phyloP scores from a whole-genome alignment of 2,888 invertebrate species.

The Thumatha senex region DNA sequence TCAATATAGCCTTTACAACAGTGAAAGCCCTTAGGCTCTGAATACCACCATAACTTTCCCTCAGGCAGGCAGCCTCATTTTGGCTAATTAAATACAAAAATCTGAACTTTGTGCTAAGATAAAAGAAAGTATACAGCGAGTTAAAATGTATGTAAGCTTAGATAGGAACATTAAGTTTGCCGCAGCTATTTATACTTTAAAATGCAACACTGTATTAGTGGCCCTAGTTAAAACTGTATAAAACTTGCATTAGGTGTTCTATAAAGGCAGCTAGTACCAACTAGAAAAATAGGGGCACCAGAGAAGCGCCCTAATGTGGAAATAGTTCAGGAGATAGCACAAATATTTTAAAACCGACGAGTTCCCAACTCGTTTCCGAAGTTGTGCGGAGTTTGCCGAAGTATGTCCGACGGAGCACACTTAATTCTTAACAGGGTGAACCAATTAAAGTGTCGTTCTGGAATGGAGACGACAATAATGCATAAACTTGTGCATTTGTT shows the following conservation, averaged over 20 bases:
- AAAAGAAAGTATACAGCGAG: too few relatives aligned
- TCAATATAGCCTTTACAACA: too few relatives aligned
- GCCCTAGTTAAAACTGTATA: slow-evolving; percentile 10
- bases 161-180: too few relatives aligned
- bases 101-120: too few relatives aligned
- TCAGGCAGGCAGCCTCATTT: too few relatives aligned
- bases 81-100: too few relatives aligned
- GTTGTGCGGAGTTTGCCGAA: slow-evolving; percentile 31
- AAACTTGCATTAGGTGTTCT: slow-evolving; percentile 10
- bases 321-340: slow-evolving; percentile 34
- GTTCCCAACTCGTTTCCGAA: slow-evolving; percentile 38
- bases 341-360: slow-evolving; percentile 40
- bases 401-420: slow-evolving; percentile 32
- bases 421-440: slow-evolving; percentile 41
- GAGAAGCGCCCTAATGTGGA: slow-evolving; percentile 14
- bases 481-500: not conserved
- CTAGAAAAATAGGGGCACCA: too few relatives aligned
- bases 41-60: too few relatives aligned
- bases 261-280: not conserved
- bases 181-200: too few relatives aligned
- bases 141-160: too few relatives aligned
- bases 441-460: slow-evolving; percentile 42
- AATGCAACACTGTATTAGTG: too few relatives aligned
- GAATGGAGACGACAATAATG: slow-evolving; percentile 19
- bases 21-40: too few relatives aligned